phyloP scores from a whole-genome alignment of 2,888 invertebrate genomes.

The Mycalesis mineus region DNA sequence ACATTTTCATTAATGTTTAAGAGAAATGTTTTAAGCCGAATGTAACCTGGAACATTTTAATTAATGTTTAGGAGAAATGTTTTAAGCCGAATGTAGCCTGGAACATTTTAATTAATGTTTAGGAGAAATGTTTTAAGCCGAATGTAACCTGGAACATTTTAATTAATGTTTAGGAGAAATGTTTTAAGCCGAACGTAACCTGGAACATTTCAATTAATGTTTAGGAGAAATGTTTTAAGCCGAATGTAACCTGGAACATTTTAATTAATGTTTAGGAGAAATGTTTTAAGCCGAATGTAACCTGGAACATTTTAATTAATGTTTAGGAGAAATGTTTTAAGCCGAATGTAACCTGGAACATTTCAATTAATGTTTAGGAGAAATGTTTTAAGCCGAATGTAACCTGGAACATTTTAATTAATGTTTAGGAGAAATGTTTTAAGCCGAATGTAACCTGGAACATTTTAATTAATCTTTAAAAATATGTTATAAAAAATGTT shows the following conservation, averaged over 20 bases:
- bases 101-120: neutral
- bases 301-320: too few species aligned
- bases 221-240: slow-evolving; percentile 90
- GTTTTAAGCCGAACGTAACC: slow-evolving; percentile 82
- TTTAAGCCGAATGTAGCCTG: slow-evolving; percentile 80
- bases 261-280: too few species aligned
- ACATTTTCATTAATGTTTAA: slow-evolving; percentile 7
- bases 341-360: slow-evolving; percentile 67
- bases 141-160: slow-evolving; percentile 65
- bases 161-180: too few species aligned
- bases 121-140: slow-evolving; percentile 88
- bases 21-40: slow-evolving; percentile 89
- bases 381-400: slow-evolving; percentile 87
- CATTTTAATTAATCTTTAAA: too few species aligned
- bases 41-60: slow-evolving; percentile 52
- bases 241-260: slow-evolving; percentile 66
- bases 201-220: too few species aligned
- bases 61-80: slow-evolving; percentile 82
- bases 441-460: slow-evolving; percentile 77
- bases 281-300: slow-evolving; percentile 83
- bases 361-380: too few species aligned
- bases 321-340: slow-evolving; percentile 92
- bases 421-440: slow-evolving; percentile 92
- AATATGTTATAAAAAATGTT: slow-evolving; percentile 93
- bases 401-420: slow-evolving; percentile 59